These are phyloP conservation scores for Gymnarchus niloticus DNA, from an alignment of 2,113 vertebrate genomes.

Conservation along the genomic window DNA sequence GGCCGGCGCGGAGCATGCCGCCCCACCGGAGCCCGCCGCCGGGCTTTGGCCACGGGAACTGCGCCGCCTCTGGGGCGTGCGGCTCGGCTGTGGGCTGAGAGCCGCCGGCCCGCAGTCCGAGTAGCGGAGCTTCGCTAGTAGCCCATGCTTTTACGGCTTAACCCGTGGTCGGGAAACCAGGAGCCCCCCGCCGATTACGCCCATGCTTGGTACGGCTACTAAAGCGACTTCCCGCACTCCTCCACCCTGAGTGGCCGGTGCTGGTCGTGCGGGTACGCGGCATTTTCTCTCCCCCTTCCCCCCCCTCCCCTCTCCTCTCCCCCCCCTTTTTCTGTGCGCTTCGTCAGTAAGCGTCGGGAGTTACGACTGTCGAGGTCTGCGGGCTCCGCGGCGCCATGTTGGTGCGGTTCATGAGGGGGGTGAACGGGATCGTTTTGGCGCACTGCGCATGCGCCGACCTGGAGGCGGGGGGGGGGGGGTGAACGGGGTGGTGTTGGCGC, in stretches of 20 bases:
- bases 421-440: constrained; percentile 52
- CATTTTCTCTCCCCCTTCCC: no score
- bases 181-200: not conserved
- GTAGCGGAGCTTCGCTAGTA: not conserved
- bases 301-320: no score
- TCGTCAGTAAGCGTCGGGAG: not conserved
- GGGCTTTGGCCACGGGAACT: no score
- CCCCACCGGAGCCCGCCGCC: no score
- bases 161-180: not conserved
- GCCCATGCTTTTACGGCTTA: constrained; percentile 24
- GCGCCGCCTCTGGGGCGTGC: no score
- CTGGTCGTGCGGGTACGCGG: not conserved
- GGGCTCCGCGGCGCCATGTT: constrained; percentile 63
- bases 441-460: constrained; percentile 53
- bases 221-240: not conserved
- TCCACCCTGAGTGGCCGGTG: not conserved
- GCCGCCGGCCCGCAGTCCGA: no score
- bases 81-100: no score
- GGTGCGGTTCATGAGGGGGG: constrained; percentile 53
- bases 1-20: not conserved
- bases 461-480: not conserved
- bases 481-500: not conserved
- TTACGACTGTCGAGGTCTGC: constrained; percentile 16
- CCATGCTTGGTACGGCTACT: not conserved
- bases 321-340: not conserved